Evolutionary conservation across 2,797 vertebrate species (phyloP), one percentile per base, ranked within the genome.

Genomic region (Mormyrops boulengeri): DNA sequence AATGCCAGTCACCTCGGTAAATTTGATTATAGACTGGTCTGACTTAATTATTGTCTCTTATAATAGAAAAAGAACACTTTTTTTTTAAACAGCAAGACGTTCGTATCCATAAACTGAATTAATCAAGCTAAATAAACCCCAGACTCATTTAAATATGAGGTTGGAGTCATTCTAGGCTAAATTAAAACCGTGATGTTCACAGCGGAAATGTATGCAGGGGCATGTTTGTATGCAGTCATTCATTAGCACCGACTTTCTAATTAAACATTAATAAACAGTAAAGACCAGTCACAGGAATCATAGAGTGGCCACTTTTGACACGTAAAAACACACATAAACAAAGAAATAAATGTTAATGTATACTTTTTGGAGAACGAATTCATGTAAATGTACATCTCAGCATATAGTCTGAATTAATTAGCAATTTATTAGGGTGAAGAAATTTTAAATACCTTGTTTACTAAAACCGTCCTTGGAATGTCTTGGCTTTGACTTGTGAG

Each of bases 31-130:
- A 50, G 17, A 52, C 62, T 17, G 50, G 49, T 86, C 88, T 26
- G 84, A 73, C 17, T 77, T 22, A 55, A 89, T 89, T 89, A 89
- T n/a, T 38, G 34, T 53, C 85, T 77, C 89, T 60, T 26, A 57
- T 30, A 34, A 73, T 49, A 66, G 41, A 85, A 66, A 86, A 34
- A 26, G 17, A 26, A 44, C n/a, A 49, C 12, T 12, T 88, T 88
- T 88, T n/a, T 66, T 62, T 26, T 30, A 30, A 62, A 66, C 34
- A 44, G 30, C 38, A 26, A 73, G 52, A 50, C 12, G 73, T 55
- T 86, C 66, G 0, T 73, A 86, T 55, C 6, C 34, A 57, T 89
- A 86, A 52, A 86, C 44, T 86, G 60, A 89, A 86, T 89, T 69
- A 89, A n/a, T 85, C 34, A 14, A 52, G 26, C 22, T 53, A 66